Evolutionary conservation across 2,888 invertebrate genomes (phyloP).

Genomic region (Philopedon plagiatum): DNA sequence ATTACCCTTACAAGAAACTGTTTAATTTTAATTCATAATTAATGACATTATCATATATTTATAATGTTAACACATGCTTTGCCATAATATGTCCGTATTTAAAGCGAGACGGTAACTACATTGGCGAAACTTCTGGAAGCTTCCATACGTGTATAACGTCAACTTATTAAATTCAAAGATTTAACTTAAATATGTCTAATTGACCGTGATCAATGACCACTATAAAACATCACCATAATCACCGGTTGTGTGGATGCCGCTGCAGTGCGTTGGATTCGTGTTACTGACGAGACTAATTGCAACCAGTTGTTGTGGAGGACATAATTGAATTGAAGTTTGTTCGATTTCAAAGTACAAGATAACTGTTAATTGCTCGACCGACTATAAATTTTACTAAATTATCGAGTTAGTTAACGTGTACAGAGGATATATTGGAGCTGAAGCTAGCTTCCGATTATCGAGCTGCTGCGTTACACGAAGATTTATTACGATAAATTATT

Average conservation of each 20-base stretch:
- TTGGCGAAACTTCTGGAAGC: not conserved
- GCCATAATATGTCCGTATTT: no score
- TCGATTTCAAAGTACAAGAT: constrained; percentile 50
- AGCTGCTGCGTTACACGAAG: constrained; percentile 32
- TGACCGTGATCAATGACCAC: constrained; percentile 44
- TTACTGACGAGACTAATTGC: constrained; percentile 47
- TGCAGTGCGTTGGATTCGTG: constrained; percentile 29
- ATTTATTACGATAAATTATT: not conserved
- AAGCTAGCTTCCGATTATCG: constrained; percentile 40
- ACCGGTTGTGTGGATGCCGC: constrained; percentile 34
- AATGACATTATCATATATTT: no score
- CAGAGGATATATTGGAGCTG: constrained; percentile 37
- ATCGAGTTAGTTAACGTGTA: constrained; percentile 36
- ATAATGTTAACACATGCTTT: no score
- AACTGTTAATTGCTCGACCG: constrained; percentile 49
- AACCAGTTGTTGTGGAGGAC: constrained; percentile 46
- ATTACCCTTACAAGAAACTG: no score
- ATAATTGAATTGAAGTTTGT: constrained; percentile 49
- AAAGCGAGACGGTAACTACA: no score
- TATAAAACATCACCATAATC: constrained; percentile 41
- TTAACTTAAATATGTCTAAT: constrained; percentile 37
- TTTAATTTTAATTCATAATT: no score
- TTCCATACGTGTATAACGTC: not conserved
- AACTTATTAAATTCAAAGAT: constrained; percentile 10
- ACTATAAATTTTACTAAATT: constrained; percentile 49